phyloP scores from a whole-genome alignment of 2,113 vertebrate species.

The Triplophysa rosa region DNA sequence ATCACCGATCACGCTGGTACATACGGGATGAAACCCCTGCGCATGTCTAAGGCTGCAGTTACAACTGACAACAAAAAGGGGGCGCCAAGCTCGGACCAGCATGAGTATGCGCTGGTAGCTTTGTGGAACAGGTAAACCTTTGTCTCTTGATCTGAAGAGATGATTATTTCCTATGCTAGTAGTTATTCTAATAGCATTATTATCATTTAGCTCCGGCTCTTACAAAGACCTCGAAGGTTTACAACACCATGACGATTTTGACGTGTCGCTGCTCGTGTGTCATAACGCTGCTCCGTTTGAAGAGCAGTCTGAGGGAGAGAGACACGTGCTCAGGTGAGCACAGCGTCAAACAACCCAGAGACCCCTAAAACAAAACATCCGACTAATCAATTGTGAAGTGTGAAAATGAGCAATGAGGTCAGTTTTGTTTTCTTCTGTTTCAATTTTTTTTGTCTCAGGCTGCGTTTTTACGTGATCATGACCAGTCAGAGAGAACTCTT shows the following conservation, averaged over 20 bases:
- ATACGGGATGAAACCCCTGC: conserved; percentile 94
- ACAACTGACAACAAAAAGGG: conserved; percentile 79
- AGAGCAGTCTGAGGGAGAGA: conserved; percentile 93
- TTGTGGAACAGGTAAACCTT: conserved; percentile 89
- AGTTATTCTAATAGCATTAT: neutral
- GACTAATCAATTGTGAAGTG: too few species aligned
- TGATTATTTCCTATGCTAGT: neutral
- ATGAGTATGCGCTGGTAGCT: conserved; percentile 92
- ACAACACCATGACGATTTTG: conserved; percentile 94
- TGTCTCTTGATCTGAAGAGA: neutral
- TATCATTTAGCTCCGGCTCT: conserved; percentile 83
- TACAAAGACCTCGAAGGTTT: conserved; percentile 94
- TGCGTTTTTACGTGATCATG: conserved; percentile 94
- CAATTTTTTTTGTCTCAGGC: conserved; percentile 65
- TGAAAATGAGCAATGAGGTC: too few species aligned
- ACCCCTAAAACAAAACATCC: too few species aligned
- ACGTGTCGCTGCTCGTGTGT: conserved; percentile 94
- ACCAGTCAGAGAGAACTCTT: conserved; percentile 96
- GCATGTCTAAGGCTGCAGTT: conserved; percentile 82
- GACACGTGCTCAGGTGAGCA: conserved; percentile 83
- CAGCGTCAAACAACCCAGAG: neutral
- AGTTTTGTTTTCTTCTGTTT: too few species aligned
- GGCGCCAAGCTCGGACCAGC: conserved; percentile 77
- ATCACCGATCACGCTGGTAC: conserved; percentile 93
- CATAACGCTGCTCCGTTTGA: conserved; percentile 92